Base-by-base conservation (phyloP, 1,140 invertebrate species). In the Drosophila pseudoobscura region DNA sequence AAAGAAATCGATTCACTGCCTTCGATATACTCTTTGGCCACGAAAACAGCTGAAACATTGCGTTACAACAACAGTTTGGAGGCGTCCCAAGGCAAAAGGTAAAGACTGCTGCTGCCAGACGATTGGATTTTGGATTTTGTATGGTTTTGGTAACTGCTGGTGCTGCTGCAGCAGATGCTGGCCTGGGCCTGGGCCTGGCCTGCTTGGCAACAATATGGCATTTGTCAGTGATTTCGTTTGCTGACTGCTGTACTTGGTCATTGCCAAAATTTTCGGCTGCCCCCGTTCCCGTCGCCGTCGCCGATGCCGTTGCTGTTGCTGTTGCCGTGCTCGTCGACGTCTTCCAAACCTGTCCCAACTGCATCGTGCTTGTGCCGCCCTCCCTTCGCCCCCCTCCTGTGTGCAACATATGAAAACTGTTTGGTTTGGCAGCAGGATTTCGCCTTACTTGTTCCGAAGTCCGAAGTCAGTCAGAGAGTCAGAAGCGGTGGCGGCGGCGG, bases 351-450 rank as follows among this genome's bases (percentile, higher is more conserved):
- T 80, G 80, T 85, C 80, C 82, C 82, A 85, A 84, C 68, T 87
- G 80, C 77, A 85, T 87, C 80, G 82, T 87, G 80, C 79, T 72
- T 82, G 78, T 60, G 49, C 41, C 58, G 20, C 39, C 59, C 31
- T 53, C 62, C 29, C 56, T 29, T 58, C 41, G 29, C 71, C 50
- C 66, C 60, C 49, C 49, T 41, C 58, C 69, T 52, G n/a, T 51
- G 22, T 7, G 53, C 20, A 79, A 78, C 80, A 50, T 47, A 73
- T 78, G 79, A 75, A 75, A 83, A 83, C 75, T 69, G 64, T 75
- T 78, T 77, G 69, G 64, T 75, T 78, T 77, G 69, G 66, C 78
- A 82, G 75, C 82, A 87, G 82, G 82, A 87, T 88, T 87, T 87
- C 75, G 75, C 57, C 79, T 82, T 83, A 74, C 79, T 82, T 83